Evolutionary conservation across 2,888 invertebrate species (phyloP), one percentile per base, ranked within the genome.

Genomic region (Andrena trimmerana): DNA sequence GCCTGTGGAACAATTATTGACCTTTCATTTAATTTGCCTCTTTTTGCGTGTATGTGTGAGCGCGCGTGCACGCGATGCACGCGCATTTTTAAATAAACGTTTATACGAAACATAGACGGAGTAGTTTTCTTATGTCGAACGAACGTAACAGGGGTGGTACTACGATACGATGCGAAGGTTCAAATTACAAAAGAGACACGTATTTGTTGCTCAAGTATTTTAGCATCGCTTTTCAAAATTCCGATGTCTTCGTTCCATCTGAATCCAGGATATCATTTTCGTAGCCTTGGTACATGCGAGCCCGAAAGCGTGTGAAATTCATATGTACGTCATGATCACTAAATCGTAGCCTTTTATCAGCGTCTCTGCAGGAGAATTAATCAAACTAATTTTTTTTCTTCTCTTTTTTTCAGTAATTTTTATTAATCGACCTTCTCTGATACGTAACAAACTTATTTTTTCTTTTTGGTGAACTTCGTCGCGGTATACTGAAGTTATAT

Each of bases 1-100:
- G 94, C 94, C 94, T 93, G 94, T 94, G 94, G 94, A 94, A 93
- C 93, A 93, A 89, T 92, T 91, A 91, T 91, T 86, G 89, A 90
- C 85, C 86, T 90, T 91, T 89, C 90, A 90, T 88, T 88, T 85
- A 76, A 90, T 83, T 80, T 90, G 86, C 90, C 89, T 89, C 87
- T 80, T 82, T 82, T 52, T 83, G 78, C 82, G 81, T 83, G 81
- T 80, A 76, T 54, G 83, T 85, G 87, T 88, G 85, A 88, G 78
- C 79, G 84, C 78, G 84, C 77, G 77, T 86, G 88, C 79, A 87
- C 83, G 63, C 87, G 86, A 89, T 36, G 63, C 65, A 62, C 66
- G 20, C 52, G 52, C 68, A 67, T 74, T 42, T 42, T 83, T 81
- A 84, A 90, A 93, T 91, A 90, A 90, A 89, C 90, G 90, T 92